These are phyloP conservation scores for Asteroscopus sphinx DNA, from an alignment of 2,888 invertebrate species.

Conservation along the genomic window DNA sequence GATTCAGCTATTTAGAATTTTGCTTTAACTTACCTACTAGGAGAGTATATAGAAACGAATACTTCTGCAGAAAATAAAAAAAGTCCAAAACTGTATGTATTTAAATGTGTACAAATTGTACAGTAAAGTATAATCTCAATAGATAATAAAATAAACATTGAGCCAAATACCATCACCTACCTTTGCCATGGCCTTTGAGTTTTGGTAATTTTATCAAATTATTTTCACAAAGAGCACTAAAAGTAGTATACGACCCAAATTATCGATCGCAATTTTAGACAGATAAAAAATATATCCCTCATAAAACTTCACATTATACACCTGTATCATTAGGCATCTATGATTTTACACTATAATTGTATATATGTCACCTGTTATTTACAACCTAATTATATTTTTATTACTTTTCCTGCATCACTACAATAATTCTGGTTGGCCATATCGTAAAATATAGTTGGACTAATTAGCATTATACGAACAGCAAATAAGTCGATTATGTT, in stretches of 20 bases:
- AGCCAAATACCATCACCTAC: not conserved
- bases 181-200: not conserved
- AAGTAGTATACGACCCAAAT: constrained; percentile 21
- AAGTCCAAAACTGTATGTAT: no score
- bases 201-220: not conserved
- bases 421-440: constrained; percentile 18
- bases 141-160: no score
- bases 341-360: constrained; percentile 36
- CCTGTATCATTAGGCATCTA: constrained; percentile 22
- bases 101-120: no score
- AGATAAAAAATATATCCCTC: constrained; percentile 11
- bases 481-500: constrained; percentile 45
- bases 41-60: no score
- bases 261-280: constrained; percentile 15
- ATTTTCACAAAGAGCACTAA: not conserved
- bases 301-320: constrained; percentile 38
- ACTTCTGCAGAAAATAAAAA: no score
- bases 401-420: constrained; percentile 22
- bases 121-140: no score
- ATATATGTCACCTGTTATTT: constrained; percentile 39
- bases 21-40: no score
- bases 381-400: constrained; percentile 49
- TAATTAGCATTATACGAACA: constrained; percentile 51
- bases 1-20: no score
- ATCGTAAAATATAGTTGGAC: constrained; percentile 34